A percentile compares a stretch with the other conserved stretches of the same genome.
phyloP scores from a whole-genome alignment of 2,113 vertebrate species.

The Naja naja region DNA sequence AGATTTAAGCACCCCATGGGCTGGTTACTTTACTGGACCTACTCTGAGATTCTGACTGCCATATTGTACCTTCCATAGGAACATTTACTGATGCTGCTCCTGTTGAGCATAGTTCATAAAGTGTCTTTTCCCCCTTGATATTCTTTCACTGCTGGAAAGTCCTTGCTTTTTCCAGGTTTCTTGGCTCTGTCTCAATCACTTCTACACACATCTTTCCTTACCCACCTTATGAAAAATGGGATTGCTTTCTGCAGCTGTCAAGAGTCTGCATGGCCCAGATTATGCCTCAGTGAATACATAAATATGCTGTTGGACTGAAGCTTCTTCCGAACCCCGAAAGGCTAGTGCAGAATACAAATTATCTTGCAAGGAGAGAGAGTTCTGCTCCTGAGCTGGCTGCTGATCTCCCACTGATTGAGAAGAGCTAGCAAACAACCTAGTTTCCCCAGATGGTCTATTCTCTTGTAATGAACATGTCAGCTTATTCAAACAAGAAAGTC shows the following conservation, averaged over 20 bases:
- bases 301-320: slow-evolving; percentile 57
- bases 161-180: slow-evolving; percentile 43
- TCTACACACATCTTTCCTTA: neutral
- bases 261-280: slow-evolving; percentile 40
- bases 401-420: slow-evolving; percentile 33
- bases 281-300: slow-evolving; percentile 68
- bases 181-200: neutral
- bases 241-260: slow-evolving; percentile 71
- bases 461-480: neutral
- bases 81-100: slow-evolving; percentile 4
- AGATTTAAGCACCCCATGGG: too few species aligned
- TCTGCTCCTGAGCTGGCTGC: slow-evolving; percentile 10
- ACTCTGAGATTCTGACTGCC: neutral
- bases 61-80: slow-evolving; percentile 4
- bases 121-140: slow-evolving; percentile 13
- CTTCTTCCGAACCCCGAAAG: slow-evolving; percentile 42
- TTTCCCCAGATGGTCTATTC: slow-evolving; percentile 33
- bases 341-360: slow-evolving; percentile 56
- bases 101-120: neutral
- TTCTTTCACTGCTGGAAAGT: neutral
- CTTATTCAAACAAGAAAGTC: neutral
- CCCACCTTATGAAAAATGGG: slow-evolving; percentile 67
- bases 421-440: slow-evolving; percentile 37
- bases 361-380: neutral
- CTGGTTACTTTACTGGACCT: neutral